phyloP scores from a whole-genome alignment of 2,113 vertebrate species.

The Addax nasomaculatus region DNA sequence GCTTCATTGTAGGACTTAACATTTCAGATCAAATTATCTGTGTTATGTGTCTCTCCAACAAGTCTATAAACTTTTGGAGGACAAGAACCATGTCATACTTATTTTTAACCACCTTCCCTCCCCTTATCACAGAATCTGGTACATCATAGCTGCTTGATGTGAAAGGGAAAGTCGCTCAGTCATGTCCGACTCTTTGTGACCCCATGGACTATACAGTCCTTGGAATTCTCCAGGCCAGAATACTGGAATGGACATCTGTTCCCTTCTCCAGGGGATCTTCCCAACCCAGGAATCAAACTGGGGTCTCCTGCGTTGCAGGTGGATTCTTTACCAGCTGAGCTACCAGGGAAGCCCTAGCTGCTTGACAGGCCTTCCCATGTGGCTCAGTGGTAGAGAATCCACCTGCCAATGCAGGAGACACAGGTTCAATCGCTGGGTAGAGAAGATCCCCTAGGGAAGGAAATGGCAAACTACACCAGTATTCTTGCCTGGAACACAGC shows the following conservation, averaged over 20 bases:
- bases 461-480: not conserved
- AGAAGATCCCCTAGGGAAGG: not conserved
- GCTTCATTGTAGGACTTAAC: too few relatives aligned
- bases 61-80: too few relatives aligned
- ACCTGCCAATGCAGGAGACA: not conserved
- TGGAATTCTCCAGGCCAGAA: not conserved
- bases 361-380: not conserved
- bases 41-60: too few relatives aligned
- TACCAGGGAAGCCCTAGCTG: not conserved
- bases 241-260: not conserved
- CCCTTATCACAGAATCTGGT: not conserved
- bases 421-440: accelerated
- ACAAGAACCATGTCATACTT: not conserved
- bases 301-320: not conserved
- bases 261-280: not conserved
- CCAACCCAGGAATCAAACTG: not conserved
- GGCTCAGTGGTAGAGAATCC: not conserved
- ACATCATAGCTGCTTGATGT: not conserved
- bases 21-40: too few relatives aligned
- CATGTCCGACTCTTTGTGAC: not conserved
- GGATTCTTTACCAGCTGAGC: not conserved
- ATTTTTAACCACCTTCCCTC: not conserved
- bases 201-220: not conserved
- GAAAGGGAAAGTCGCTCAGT: not conserved
- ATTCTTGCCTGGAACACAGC: not conserved